phyloP scores from a whole-genome alignment of 2,113 vertebrate species.

The Coryphaenoides rupestris region DNA sequence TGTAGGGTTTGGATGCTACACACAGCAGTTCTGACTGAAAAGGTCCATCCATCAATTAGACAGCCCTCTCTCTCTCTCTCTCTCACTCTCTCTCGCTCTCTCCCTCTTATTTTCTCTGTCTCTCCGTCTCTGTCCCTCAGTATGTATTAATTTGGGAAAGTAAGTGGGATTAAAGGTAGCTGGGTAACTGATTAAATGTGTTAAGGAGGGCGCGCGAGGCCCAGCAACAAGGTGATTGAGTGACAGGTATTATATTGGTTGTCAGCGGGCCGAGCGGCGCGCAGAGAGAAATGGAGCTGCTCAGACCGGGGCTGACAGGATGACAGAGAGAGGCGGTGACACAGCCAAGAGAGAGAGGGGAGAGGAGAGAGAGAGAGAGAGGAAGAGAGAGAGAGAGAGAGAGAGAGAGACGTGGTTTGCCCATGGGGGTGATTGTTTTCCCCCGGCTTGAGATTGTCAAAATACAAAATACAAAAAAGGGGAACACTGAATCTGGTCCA shows the following conservation, averaged over 20 bases:
- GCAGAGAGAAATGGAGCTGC: neutral
- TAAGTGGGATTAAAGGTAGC: constrained; percentile 37
- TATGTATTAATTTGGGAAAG: constrained; percentile 27
- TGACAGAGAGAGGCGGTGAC: too few species aligned
- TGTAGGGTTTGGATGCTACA: constrained; percentile 47
- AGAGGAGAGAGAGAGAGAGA: constrained; percentile 23
- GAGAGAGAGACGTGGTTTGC: neutral
- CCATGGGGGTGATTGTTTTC: constrained; percentile 3
- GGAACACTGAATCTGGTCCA: constrained; percentile 1
- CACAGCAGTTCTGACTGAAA: constrained; percentile 46
- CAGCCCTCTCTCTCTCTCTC: constrained; percentile 26
- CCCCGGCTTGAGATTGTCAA: constrained; percentile 16
- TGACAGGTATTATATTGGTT: constrained; percentile 33
- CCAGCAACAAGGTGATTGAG: constrained; percentile 35
- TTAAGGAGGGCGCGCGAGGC: constrained; percentile 7
- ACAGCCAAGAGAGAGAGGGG: neutral
- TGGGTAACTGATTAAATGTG: constrained; percentile 10
- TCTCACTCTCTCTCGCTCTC: constrained; percentile 18
- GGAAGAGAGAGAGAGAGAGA: constrained; percentile 14
- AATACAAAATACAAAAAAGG: constrained; percentile 6
- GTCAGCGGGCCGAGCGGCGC: constrained; percentile 22
- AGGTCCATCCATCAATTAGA: constrained; percentile 51
- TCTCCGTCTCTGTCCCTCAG: constrained; percentile 5
- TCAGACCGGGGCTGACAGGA: neutral
- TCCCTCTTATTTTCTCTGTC: constrained; percentile 8